Conservation (phyloP, 2,113 vertebrate genomes). For the Ploceus nigricollis region DNA sequence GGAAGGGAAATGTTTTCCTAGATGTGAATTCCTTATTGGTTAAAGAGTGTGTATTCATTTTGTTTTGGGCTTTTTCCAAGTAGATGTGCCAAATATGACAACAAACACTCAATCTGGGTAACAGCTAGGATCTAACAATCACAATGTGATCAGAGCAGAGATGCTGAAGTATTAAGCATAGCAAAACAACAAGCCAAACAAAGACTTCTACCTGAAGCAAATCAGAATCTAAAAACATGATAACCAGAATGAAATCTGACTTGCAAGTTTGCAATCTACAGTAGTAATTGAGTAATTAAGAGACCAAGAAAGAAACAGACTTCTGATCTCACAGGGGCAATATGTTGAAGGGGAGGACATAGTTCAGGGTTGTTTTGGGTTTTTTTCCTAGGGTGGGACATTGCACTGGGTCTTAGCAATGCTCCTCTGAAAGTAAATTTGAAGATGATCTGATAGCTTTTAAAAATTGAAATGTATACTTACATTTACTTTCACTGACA, state of each 20-base stretch:
- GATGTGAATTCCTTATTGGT: slow-evolving; percentile 25
- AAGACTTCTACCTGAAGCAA: not conserved
- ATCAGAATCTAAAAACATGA: not conserved
- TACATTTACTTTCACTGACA: not conserved
- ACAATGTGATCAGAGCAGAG: not conserved
- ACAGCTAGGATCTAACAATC: slow-evolving; percentile 8
- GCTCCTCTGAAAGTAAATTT: not conserved
- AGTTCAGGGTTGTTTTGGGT: not conserved
- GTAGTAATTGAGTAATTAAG: not conserved
- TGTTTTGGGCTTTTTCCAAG: slow-evolving; percentile 10
- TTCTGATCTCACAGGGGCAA: not conserved
- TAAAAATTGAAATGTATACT: not conserved
- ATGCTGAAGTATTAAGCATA: not conserved
- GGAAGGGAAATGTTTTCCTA: slow-evolving; percentile 10
- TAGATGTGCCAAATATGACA: slow-evolving; percentile 19
- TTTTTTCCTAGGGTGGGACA: not conserved
- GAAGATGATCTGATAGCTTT: not conserved
- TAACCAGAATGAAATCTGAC: not conserved
- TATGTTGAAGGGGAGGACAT: not conserved
- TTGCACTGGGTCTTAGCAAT: not conserved
- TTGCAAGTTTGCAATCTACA: not conserved
- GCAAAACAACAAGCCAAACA: not conserved
- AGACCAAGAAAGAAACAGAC: not conserved
- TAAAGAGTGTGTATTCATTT: slow-evolving; percentile 5
- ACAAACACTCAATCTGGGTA: not conserved